A percentile compares a stretch with the other conserved stretches of the same genome.
Conservation (phyloP, 1,140 invertebrate species). For the Drosophila nigrodunni region DNA sequence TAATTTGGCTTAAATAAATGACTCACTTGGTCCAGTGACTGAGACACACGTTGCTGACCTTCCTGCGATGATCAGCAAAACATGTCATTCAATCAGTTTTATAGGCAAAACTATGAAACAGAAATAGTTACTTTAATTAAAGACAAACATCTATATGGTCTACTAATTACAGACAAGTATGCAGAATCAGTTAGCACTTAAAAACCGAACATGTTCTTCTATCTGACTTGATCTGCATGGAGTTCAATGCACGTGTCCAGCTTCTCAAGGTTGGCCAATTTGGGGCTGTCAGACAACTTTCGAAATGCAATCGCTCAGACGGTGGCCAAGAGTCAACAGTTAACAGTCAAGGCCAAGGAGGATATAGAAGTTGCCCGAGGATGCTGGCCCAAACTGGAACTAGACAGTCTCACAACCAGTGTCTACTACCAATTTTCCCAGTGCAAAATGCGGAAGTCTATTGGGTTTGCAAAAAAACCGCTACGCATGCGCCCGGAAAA, state of each 20-base stretch:
- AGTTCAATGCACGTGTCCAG: conserved; percentile 59
- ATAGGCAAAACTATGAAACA: neutral
- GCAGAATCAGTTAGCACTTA: conserved; percentile 1
- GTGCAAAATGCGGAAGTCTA: conserved; percentile 65
- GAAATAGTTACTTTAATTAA: conserved; percentile 15
- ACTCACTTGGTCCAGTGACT: conserved; percentile 48
- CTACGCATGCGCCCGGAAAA: conserved; percentile 70
- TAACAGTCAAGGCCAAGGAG: conserved; percentile 59
- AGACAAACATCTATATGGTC: conserved; percentile 11
- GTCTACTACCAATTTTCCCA: conserved; percentile 37
- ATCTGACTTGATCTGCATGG: conserved; percentile 28
- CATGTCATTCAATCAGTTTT: conserved; percentile 36
- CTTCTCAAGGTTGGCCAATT: conserved; percentile 58
- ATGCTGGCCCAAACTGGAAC: neutral
- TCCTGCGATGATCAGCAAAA: conserved; percentile 29
- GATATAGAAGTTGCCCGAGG: conserved; percentile 11
- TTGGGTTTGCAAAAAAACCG: conserved; percentile 60
- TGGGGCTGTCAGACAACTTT: conserved; percentile 71
- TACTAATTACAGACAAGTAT: conserved; percentile 8
- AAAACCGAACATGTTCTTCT: neutral
- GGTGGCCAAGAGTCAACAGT: neutral
- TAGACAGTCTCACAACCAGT: neutral
- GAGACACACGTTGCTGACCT: conserved; percentile 47
- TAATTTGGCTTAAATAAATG: conserved; percentile 61
- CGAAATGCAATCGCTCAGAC: conserved; percentile 44